phyloP scores from a whole-genome alignment of 2,888 invertebrate species.

The Sphecodes monilicornis region DNA sequence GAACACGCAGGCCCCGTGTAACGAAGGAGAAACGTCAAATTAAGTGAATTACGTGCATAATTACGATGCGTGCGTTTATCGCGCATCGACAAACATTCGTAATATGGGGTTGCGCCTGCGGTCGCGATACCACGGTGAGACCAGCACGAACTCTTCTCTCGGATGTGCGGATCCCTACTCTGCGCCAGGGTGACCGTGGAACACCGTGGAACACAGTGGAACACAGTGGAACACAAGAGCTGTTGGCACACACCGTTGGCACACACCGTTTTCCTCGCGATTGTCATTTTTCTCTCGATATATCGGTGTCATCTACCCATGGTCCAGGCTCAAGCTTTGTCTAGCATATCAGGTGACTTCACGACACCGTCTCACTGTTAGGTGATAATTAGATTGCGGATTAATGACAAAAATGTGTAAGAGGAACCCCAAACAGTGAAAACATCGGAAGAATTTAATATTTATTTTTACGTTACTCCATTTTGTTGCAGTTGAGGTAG shows the following conservation, averaged over 20 bases:
- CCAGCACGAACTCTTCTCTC: slow-evolving; percentile 60
- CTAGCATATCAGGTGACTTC: no score
- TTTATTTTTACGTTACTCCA: no score
- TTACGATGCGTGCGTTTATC: slow-evolving; percentile 78
- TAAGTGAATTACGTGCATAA: slow-evolving; percentile 80
- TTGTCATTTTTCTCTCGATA: not conserved
- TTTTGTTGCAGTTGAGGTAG: no score
- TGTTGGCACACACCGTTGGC: not conserved
- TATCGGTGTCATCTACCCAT: not conserved
- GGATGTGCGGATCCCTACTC: slow-evolving; percentile 20
- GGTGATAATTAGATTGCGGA: no score
- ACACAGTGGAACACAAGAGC: not conserved
- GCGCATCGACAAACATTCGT: slow-evolving; percentile 77
- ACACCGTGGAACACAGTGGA: slow-evolving; percentile 12
- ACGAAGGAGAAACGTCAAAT: slow-evolving; percentile 77
- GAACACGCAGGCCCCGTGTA: slow-evolving; percentile 73
- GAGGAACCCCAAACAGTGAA: no score
- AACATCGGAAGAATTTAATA: no score
- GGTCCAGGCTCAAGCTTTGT: not conserved
- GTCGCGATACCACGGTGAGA: slow-evolving; percentile 63
- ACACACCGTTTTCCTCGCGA: not conserved
- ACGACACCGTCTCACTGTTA: no score
- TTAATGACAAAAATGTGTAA: no score
- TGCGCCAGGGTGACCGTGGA: slow-evolving; percentile 8
- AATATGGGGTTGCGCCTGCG: slow-evolving; percentile 71